Evolutionary conservation across 1,140 invertebrate genomes (phyloP), one percentile per base, ranked within the genome.

Genomic region (Pseudomyrmex sp.): DNA sequence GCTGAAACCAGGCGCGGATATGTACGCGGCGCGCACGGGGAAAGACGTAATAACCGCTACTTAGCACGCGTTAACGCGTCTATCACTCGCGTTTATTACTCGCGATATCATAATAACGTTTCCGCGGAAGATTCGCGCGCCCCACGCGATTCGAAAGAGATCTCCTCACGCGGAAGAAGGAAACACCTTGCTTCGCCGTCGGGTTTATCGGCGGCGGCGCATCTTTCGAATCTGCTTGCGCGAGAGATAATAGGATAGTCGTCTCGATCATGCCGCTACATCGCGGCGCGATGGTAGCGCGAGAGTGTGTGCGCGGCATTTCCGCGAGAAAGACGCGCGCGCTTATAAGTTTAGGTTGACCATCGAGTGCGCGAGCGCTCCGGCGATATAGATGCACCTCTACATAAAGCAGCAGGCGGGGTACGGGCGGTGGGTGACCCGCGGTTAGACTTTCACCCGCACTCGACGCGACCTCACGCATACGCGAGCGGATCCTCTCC

Each of bases 371-470:
- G 46, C 48, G 10, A 59, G 26, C 74, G 83, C 35, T 35, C 35
- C 35, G 35, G 65, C 76, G 83, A 86, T 85, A 82, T 88, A 89
- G 86, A 61, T 88, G 87, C 73, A 88, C n/a, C n/a, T 69, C 82
- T 75, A 82, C 75, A 76, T 84, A 75, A 35, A 70, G 15, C 44
- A 44, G n/a, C 61, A 74, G 85, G 77, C 63, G 85, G 74, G 76
- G 77, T 76, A 59, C 74, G 84, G 84, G 72, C 79, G 56, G 70
- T 44, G 59, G 77, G 69, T 90, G 89, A 90, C 89, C 89, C 89
- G 56, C 73, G 89, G 69, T 84, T 80, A 88, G 89, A 90, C 89
- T 90, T 90, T 90, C 89, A 90, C 89, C 89, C 89, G 89, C 89
- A 90, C 87, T 90, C 85, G 84, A 44, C 15, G 62, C 89, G 86